Evolutionary conservation across 2,113 vertebrate genomes (phyloP).

Genomic region (Phalacrocorax aristotelis): DNA sequence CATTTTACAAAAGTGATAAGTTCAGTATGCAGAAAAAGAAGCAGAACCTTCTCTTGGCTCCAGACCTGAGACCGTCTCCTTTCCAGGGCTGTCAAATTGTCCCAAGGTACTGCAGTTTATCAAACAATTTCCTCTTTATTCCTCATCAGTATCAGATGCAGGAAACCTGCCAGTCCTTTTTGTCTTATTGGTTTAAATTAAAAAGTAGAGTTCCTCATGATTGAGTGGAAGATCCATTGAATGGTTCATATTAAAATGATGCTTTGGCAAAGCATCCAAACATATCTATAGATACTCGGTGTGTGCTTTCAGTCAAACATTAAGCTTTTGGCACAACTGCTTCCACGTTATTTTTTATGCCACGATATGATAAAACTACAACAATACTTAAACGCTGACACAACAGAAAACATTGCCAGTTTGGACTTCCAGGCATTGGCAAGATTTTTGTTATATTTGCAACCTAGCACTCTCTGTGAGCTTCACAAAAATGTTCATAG

Average conservation of each 20-base stretch:
- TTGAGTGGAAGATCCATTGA: background rate
- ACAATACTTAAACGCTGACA: conserved; percentile 73
- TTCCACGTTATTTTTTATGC: background rate
- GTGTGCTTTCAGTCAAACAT: conserved; percentile 32
- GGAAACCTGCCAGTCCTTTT: conserved; percentile 5
- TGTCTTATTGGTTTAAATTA: conserved; percentile 17
- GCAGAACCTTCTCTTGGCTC: background rate
- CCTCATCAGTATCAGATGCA: conserved; percentile 19
- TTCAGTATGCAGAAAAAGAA: background rate
- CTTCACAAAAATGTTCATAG: conserved; percentile 59
- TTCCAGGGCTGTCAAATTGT: background rate
- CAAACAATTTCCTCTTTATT: conserved; percentile 12
- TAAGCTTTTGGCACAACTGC: conserved; percentile 19
- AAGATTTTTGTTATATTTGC: conserved; percentile 69
- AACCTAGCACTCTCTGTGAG: conserved; percentile 61
- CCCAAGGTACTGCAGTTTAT: conserved; percentile 14
- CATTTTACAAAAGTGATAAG: background rate
- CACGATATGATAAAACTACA: conserved; percentile 51
- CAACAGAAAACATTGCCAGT: conserved; percentile 69
- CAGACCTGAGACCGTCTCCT: background rate
- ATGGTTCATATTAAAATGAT: conserved; percentile 43
- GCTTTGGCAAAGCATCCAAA: background rate
- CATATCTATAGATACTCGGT: conserved; percentile 5
- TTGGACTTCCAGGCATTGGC: conserved; percentile 70
- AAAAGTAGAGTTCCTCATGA: conserved; percentile 22